A percentile compares a stretch with the other conserved stretches of the same genome.
Evolutionary conservation across 2,797 vertebrate genomes (phyloP).

Genomic region (Synanceia verrucosa): DNA sequence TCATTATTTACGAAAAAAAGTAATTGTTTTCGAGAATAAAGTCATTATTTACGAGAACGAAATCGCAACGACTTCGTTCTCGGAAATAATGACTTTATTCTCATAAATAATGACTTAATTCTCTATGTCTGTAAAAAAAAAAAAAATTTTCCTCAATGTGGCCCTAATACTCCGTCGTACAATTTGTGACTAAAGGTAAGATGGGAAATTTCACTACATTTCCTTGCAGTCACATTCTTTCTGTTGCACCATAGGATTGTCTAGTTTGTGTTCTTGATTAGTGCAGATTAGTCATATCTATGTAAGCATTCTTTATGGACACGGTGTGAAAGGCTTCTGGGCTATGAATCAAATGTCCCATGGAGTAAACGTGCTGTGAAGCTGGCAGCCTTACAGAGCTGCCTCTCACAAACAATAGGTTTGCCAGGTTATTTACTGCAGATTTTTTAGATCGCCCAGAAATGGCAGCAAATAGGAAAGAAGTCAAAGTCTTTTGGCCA

Average conservation of each 20-base stretch:
- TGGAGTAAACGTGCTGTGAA: constrained; percentile 62
- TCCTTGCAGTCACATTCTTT: constrained; percentile 2
- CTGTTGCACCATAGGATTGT: constrained; percentile 8
- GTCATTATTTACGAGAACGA: too few species aligned
- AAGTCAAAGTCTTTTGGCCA: constrained; percentile 5
- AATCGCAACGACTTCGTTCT: too few species aligned
- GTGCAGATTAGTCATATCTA: constrained; percentile 52
- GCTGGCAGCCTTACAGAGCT: constrained; percentile 49
- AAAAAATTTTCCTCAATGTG: too few species aligned
- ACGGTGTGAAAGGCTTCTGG: constrained; percentile 59
- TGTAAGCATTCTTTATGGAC: constrained; percentile 59
- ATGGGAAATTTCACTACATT: not conserved
- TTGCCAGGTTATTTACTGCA: constrained; percentile 5
- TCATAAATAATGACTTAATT: too few species aligned
- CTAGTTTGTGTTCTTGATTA: constrained; percentile 41
- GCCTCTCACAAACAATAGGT: constrained; percentile 31
- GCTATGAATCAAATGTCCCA: constrained; percentile 63
- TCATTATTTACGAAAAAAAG: too few species aligned
- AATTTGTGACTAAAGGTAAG: not conserved
- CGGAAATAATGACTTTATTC: too few species aligned
- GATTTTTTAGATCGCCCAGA: constrained; percentile 16
- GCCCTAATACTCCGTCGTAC: too few species aligned
- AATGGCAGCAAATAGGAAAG: constrained; percentile 11
- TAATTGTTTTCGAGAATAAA: too few species aligned
- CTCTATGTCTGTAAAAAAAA: too few species aligned